Evolutionary conservation across 2,888 invertebrate genomes (phyloP).

Genomic region (Fragum whitleyi): DNA sequence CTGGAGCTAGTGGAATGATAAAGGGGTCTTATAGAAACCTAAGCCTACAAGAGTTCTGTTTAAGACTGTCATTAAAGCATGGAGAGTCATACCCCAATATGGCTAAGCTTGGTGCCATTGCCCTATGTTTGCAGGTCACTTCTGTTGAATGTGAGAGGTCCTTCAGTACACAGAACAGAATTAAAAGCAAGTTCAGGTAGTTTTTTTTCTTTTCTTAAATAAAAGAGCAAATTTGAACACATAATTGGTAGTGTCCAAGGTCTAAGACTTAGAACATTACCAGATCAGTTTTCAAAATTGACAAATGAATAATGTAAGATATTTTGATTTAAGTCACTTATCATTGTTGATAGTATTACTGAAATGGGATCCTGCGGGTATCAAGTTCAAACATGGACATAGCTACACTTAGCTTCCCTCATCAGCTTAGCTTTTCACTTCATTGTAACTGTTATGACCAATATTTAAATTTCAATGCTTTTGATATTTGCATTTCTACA

Average conservation of each 20-base stretch:
- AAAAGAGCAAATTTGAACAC: too few relatives aligned
- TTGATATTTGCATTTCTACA: too few relatives aligned
- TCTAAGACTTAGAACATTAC: not conserved
- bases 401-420: not conserved
- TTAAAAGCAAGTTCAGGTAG: too few relatives aligned
- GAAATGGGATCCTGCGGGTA: not conserved
- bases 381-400: not conserved
- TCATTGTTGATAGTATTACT: too few relatives aligned
- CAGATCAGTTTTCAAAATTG: not conserved
- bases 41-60: conserved; percentile 23
- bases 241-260: not conserved
- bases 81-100: conserved; percentile 19
- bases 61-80: conserved; percentile 28
- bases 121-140: conserved; percentile 34
- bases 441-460: too few relatives aligned
- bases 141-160: conserved; percentile 50
- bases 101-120: conserved; percentile 27
- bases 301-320: too few relatives aligned
- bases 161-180: conserved; percentile 49
- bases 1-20: conserved; percentile 24
- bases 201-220: too few relatives aligned
- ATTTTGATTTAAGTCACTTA: too few relatives aligned
- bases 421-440: too few relatives aligned
- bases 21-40: conserved; percentile 18
- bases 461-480: too few relatives aligned